phyloP scores from a whole-genome alignment of 2,113 vertebrate species.

The Pelecanoides urinatrix region DNA sequence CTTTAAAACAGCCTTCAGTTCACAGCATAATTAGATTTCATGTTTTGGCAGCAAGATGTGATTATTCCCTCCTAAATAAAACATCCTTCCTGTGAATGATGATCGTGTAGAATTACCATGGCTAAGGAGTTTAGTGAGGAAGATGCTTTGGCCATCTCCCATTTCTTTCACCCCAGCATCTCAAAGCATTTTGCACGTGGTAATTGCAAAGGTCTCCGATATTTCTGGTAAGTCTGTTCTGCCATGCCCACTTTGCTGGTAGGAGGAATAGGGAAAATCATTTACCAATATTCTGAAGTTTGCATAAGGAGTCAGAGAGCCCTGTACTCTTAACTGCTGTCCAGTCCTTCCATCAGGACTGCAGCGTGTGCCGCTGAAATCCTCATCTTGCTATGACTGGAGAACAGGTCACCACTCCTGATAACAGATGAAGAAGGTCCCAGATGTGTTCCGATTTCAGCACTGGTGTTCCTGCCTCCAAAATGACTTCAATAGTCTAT shows the following conservation, averaged over 20 bases:
- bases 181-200: neutral
- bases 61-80: slow-evolving; percentile 61
- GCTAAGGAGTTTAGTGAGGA: slow-evolving; percentile 58
- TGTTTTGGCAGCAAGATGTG: slow-evolving; percentile 60
- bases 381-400: neutral
- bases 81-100: slow-evolving; percentile 49
- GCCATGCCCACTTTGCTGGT: neutral
- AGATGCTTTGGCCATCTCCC: slow-evolving; percentile 7
- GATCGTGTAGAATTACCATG: slow-evolving; percentile 63
- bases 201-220: neutral
- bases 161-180: neutral
- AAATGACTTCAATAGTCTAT: neutral
- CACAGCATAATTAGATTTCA: slow-evolving; percentile 65
- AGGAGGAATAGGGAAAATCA: neutral
- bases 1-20: slow-evolving; percentile 54
- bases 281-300: neutral
- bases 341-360: neutral
- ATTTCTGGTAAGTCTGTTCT: neutral
- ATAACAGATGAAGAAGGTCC: neutral
- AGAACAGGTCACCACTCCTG: neutral
- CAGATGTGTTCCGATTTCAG: neutral
- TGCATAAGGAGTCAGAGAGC: neutral
- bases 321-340: neutral
- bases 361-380: neutral
- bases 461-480: neutral